phyloP scores from a whole-genome alignment of 2,888 invertebrate species.

The Elysia crispata region DNA sequence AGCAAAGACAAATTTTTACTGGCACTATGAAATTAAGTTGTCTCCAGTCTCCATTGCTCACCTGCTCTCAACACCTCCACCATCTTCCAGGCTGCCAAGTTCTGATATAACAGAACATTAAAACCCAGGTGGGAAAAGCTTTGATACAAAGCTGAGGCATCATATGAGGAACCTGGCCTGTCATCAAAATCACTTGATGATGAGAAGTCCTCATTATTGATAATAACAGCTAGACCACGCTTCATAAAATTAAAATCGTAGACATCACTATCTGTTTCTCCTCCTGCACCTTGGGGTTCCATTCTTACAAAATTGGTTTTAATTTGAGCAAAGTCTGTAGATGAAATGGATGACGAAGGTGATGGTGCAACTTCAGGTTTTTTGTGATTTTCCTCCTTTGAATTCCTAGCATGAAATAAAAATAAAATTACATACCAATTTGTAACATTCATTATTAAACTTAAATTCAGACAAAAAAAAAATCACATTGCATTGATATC shows the following conservation, averaged over 20 bases:
- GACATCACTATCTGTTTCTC: slow-evolving; percentile 20
- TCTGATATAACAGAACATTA: slow-evolving; percentile 47
- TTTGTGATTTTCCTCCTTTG: not conserved
- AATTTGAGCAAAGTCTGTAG: slow-evolving; percentile 4
- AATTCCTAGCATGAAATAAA: not conserved
- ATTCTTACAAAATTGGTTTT: not conserved
- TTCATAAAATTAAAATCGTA: slow-evolving; percentile 50
- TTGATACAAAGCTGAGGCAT: slow-evolving; percentile 44
- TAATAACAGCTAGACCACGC: slow-evolving; percentile 54
- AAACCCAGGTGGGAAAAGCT: slow-evolving; percentile 50
- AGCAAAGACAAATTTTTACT: no score
- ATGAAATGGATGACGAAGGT: not conserved
- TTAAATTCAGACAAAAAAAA: no score
- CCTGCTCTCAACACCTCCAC: slow-evolving; percentile 49
- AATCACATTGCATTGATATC: no score
- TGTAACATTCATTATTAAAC: no score
- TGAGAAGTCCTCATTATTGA: slow-evolving; percentile 54
- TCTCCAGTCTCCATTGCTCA: slow-evolving; percentile 58
- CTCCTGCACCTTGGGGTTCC: not conserved
- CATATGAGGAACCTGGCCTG: slow-evolving; percentile 49
- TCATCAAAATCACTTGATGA: slow-evolving; percentile 21
- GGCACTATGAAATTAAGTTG: no score
- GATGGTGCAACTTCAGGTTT: not conserved
- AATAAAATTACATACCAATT: not conserved
- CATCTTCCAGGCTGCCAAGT: slow-evolving; percentile 48